Evolutionary conservation across 1,140 invertebrate species (phyloP), one percentile per base, ranked within the genome.

Genomic region (Ericerus pela): DNA sequence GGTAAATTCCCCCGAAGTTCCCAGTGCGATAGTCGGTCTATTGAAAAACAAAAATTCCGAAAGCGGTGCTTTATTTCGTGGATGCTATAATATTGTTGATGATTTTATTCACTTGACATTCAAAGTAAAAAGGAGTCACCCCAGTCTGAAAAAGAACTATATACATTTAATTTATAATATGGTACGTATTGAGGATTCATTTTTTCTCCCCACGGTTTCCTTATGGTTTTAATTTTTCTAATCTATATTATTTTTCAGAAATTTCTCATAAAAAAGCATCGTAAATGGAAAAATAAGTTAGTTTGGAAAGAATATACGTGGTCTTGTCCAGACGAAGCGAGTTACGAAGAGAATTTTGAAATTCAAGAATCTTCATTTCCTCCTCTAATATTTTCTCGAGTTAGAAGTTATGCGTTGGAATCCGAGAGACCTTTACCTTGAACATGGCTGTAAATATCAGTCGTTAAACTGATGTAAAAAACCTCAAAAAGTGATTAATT

Each of bases 311-410:
- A 24, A 14, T 47, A 47, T 47, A 47, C 41, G 16, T 24, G 22
- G 26, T 22, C 10, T 22, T 47, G 41, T 24, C 2, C 11, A 8
- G 41, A 47, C 18, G 41, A 47, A 47, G 41, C 26, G 6, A 47
- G 41, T 47, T 47, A 24, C 14, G 41, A 47, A 47, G 41, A 47
- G 20, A 47, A 47, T 47, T 47, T 47, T 47, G 41, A 47, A 4
- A 47, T 47, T 14, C 41, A 47, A 20, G 41, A 47, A 2, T 10
- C 11, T 4, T 3, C 26, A 22, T 47, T 47, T 24, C 41, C 41
- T 18, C 41, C 41, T 5, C 41, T 47, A 5, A 8, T 18, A 5
- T 47, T 47, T 24, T 47, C 41, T 24, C 10, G 41, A 22, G 41
- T 47, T 4, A 47, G 14, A 16, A 47, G 41, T 47, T 47, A 47